These are phyloP conservation scores for Ellobius talpinus DNA, from an alignment of 2,113 vertebrate genomes.

Conservation along the genomic window DNA sequence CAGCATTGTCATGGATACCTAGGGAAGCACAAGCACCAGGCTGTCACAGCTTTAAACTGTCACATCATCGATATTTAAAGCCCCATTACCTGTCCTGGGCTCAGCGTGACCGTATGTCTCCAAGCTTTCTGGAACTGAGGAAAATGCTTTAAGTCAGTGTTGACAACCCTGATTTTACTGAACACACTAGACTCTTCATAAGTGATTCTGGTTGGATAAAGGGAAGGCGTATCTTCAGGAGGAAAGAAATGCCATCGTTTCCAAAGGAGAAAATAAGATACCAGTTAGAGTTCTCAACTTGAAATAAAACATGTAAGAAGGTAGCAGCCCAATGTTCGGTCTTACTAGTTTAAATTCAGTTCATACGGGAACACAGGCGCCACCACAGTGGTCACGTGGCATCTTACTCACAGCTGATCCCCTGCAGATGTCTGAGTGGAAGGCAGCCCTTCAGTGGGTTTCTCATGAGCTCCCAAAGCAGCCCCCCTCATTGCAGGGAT, in stretches of 20 bases:
- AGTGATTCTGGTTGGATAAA: slow-evolving; percentile 97
- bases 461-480: not conserved
- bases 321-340: not conserved
- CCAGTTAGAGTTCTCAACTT: slow-evolving; percentile 70
- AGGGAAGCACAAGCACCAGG: not conserved
- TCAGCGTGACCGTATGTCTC: slow-evolving; percentile 90
- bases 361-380: not conserved
- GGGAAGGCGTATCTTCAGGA: slow-evolving; percentile 91
- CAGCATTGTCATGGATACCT: not conserved
- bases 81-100: slow-evolving; percentile 93
- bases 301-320: not conserved
- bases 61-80: not conserved
- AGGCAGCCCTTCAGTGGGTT: not conserved
- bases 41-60: not conserved
- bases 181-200: slow-evolving; percentile 99
- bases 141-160: slow-evolving; percentile 90
- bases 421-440: not conserved
- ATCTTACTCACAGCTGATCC: not conserved
- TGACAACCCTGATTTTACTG: slow-evolving; percentile 93
- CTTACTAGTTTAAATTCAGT: slow-evolving; percentile 34
- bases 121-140: slow-evolving; percentile 88
- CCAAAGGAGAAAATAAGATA: slow-evolving; percentile 85
- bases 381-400: not conserved
- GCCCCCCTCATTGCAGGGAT: not conserved
- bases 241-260: slow-evolving; percentile 97